These are phyloP conservation scores for Chymomyza procnemis DNA, from an alignment of 2,888 invertebrate species.

Conservation along the genomic window DNA sequence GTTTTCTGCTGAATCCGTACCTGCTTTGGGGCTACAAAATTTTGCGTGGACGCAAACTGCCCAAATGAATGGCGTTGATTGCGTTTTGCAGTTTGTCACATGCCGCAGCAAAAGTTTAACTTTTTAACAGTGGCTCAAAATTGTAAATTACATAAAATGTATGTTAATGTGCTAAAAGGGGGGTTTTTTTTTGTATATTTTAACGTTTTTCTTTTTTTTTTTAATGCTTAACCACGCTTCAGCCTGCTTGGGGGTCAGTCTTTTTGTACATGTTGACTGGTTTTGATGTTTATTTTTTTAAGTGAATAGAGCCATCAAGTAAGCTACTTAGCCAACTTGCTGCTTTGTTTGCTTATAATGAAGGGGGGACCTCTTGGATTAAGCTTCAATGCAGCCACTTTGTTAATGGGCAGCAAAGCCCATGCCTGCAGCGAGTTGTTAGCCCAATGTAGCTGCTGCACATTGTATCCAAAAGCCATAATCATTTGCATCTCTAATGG, in stretches of 20 bases:
- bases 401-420: background rate
- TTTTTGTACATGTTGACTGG: slow-evolving; percentile 4
- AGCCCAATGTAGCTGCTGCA: background rate
- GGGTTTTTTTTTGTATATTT: background rate
- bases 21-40: too few relatives aligned
- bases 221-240: slow-evolving; percentile 12
- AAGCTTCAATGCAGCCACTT: background rate
- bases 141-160: slow-evolving; percentile 46
- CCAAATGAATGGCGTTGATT: background rate
- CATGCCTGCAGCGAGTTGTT: background rate
- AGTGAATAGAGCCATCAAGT: background rate
- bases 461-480: slow-evolving; percentile 19
- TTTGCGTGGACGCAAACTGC: background rate
- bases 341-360: background rate
- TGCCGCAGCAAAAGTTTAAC: slow-evolving; percentile 6
- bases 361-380: background rate
- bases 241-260: slow-evolving; percentile 39
- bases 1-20: too few relatives aligned
- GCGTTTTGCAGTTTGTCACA: background rate
- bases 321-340: background rate
- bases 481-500: slow-evolving; percentile 69
- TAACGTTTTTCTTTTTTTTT: background rate
- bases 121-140: slow-evolving; percentile 37
- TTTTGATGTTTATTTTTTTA: background rate
- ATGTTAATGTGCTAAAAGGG: slow-evolving; percentile 43